These are phyloP conservation scores for Ancistrus triradiatus DNA, from an alignment of 2,113 vertebrate genomes.

Conservation along the genomic window DNA sequence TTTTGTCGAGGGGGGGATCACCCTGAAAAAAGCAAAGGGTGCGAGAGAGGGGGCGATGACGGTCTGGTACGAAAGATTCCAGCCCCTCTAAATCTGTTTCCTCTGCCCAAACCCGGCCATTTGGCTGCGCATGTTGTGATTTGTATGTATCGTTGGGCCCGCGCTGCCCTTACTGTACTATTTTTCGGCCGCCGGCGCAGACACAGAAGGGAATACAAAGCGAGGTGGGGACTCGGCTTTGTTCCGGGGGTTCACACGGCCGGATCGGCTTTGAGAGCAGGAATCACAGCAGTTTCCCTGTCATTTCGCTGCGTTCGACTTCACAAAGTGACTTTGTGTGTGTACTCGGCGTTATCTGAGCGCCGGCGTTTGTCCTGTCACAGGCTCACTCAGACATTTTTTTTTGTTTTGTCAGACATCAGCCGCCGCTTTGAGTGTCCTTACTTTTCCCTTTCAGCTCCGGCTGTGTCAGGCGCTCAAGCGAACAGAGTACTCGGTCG, in stretches of 20 bases:
- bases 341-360: slow-evolving; percentile 28
- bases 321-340: slow-evolving; percentile 45
- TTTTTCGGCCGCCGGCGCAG: slow-evolving; percentile 12
- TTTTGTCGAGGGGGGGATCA: no score
- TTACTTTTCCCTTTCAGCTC: slow-evolving; percentile 34
- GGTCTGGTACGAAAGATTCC: no score
- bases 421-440: slow-evolving; percentile 33
- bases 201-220: slow-evolving; percentile 8
- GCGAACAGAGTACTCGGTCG: slow-evolving; percentile 20
- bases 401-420: no score
- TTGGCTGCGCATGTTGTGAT: no score
- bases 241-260: slow-evolving; percentile 24
- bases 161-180: slow-evolving; percentile 29
- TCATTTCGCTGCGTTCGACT: slow-evolving; percentile 30
- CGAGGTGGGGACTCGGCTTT: slow-evolving; percentile 33
- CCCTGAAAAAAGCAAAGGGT: no score
- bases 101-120: no score
- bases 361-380: slow-evolving; percentile 37
- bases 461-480: slow-evolving; percentile 21
- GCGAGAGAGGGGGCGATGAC: no score
- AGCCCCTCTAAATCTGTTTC: no score
- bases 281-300: slow-evolving; percentile 35
- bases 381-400: slow-evolving; percentile 22
- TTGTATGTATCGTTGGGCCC: slow-evolving; percentile 27
- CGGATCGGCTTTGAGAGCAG: slow-evolving; percentile 7